Base-by-base conservation (phyloP, 2,888 invertebrate genomes). In the Lacanobia oleracea region DNA sequence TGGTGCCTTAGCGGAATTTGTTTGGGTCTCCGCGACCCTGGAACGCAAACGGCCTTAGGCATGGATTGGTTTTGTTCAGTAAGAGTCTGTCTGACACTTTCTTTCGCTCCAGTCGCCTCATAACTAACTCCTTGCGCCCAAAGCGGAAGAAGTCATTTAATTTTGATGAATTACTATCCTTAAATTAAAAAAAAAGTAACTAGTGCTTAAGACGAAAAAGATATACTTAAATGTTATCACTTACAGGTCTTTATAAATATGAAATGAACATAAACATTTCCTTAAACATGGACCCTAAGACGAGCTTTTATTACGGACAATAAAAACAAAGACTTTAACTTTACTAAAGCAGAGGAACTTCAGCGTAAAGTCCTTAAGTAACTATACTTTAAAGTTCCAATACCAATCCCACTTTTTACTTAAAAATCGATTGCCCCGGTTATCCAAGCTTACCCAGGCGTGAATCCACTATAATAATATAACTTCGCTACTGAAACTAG, bases 391-490 rank as follows among this genome's bases (percentile, higher is more conserved):
- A 78, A 77, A 86, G 79, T 87, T 86, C 45, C 48, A 67, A 82
- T 86, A 78, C 79, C 75, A 73, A 80, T 79, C 64, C 76, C 75
- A 82, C 80, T 86, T 88, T 89, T 88, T 87, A 83, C 73, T 85
- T 86, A 77, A 87, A 87, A 87, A 87, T 87, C 87, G 86, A 88
- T 89, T 85, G 88, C 71, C 76, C 67, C 86, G 79, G 86, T 85
- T 90, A 90, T 90, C 89, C 83, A 56, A 67, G 88, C 85, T 87
- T 88, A 85, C 82, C 86, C 90, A 90, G 88, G 84, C 89, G 84
- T 75, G 84, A 85, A 84, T 80, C 80, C 76, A 78, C 84, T 85
- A 87, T 87, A 87, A 88, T 89, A 90, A 87, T 88, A 89, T 87
- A 88, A 84, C 84, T 81, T 72, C 75, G 82, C 81, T 68, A 81